These are phyloP conservation scores for Hypolimnas misippus DNA, from an alignment of 2,888 invertebrate species.

Conservation along the genomic window DNA sequence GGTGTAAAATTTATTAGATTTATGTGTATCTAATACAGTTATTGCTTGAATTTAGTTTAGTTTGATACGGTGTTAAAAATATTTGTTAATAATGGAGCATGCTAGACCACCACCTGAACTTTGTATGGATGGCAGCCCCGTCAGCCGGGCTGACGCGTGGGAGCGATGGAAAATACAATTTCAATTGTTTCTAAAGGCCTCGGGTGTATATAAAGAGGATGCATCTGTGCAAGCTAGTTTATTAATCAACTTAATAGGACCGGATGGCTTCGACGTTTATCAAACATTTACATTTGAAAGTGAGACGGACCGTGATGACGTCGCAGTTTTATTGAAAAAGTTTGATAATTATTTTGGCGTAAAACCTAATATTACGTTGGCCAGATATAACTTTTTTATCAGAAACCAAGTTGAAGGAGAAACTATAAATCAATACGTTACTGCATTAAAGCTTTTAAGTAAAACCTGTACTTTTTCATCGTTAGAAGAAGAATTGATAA, in stretches of 20 bases:
- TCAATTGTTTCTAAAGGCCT: slow-evolving; percentile 36
- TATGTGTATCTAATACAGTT: no score
- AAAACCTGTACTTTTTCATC: slow-evolving; percentile 39
- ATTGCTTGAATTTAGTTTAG: no score
- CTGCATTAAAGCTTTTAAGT: slow-evolving; percentile 40
- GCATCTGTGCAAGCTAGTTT: slow-evolving; percentile 39
- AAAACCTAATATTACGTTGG: slow-evolving; percentile 37
- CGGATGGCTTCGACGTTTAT: slow-evolving; percentile 27
- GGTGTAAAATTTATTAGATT: slow-evolving; percentile 1
- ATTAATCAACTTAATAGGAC: slow-evolving; percentile 44
- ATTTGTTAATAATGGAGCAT: neutral
- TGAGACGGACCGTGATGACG: slow-evolving; percentile 34
- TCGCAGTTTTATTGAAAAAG: slow-evolving; percentile 37
- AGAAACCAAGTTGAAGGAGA: slow-evolving; percentile 34
- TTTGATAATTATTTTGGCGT: slow-evolving; percentile 42
- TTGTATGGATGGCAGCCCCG: slow-evolving; percentile 26
- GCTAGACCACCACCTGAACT: slow-evolving; percentile 21
- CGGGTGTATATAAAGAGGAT: slow-evolving; percentile 38
- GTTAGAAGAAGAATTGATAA: slow-evolving; percentile 36
- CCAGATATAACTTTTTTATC: slow-evolving; percentile 34
- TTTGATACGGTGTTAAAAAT: neutral
- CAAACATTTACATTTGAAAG: slow-evolving; percentile 39
- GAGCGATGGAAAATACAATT: slow-evolving; percentile 9
- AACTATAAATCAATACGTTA: slow-evolving; percentile 43
- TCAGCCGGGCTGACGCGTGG: slow-evolving; percentile 40